These are phyloP conservation scores for Palythoa grandiflora DNA, from an alignment of 92 coral and sea anemone species.

Conservation along the genomic window DNA sequence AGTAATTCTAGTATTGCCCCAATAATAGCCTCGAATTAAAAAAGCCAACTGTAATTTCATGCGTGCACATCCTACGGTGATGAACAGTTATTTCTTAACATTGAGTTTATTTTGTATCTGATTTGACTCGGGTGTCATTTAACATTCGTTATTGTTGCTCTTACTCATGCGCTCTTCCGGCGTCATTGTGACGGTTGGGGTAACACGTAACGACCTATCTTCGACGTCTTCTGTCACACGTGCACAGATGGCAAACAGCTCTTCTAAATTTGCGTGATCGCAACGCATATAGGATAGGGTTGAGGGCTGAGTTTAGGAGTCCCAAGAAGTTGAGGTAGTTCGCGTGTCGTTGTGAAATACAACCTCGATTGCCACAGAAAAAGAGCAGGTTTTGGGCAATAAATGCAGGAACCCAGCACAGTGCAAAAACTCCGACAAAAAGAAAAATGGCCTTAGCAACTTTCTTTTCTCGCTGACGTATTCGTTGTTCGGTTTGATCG, in stretches of 20 bases:
- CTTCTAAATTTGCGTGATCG: slow-evolving; percentile 53
- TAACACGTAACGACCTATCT: background rate
- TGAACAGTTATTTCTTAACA: no score
- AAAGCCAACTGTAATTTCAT: no score
- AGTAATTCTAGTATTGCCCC: no score
- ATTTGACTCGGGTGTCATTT: no score
- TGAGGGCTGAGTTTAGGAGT: slow-evolving; percentile 60
- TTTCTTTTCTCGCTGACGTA: slow-evolving; percentile 53
- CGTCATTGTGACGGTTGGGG: background rate
- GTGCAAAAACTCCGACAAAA: slow-evolving; percentile 55
- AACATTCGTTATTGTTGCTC: background rate
- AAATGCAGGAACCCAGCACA: slow-evolving; percentile 62
- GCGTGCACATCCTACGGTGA: no score
- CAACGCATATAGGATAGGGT: slow-evolving; percentile 56
- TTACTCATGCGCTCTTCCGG: background rate
- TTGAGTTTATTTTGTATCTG: no score
- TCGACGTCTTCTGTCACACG: background rate
- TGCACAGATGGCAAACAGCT: slow-evolving; percentile 42
- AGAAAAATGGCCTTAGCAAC: slow-evolving; percentile 66
- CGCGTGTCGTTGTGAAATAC: background rate
- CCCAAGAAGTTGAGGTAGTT: slow-evolving; percentile 31
- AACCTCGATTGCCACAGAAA: background rate
- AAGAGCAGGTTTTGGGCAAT: slow-evolving; percentile 46
- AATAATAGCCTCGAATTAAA: no score
- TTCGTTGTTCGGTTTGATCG: slow-evolving; percentile 1